Evolutionary conservation across 2,113 vertebrate species (phyloP).

Genomic region (Thamnaconus septentrionalis): DNA sequence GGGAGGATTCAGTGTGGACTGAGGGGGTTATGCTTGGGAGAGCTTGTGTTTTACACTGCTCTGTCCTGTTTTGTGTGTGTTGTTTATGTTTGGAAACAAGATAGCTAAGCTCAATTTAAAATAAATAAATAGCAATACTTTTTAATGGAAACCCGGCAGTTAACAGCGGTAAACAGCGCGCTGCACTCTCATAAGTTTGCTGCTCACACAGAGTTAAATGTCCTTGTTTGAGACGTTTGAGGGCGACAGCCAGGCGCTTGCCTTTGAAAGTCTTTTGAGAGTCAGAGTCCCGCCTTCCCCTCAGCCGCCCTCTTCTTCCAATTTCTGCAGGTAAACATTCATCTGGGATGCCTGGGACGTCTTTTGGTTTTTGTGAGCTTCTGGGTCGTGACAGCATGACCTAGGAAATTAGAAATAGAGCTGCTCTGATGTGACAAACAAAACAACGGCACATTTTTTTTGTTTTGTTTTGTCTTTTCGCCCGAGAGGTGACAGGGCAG

Average conservation of each 20-base stretch:
- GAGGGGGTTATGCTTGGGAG: too few relatives aligned
- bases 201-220: background rate
- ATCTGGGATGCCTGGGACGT: conserved; percentile 25
- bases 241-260: conserved; percentile 9
- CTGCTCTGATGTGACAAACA: conserved; percentile 37
- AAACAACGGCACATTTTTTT: conserved; percentile 50
- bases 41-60: too few relatives aligned
- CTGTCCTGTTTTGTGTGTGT: too few relatives aligned
- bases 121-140: too few relatives aligned
- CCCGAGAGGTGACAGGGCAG: conserved; percentile 55
- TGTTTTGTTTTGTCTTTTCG: conserved; percentile 35
- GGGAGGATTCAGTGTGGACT: too few relatives aligned
- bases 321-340: conserved; percentile 14
- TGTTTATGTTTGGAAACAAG: too few relatives aligned
- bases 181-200: background rate
- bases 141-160: too few relatives aligned
- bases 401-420: conserved; percentile 54
- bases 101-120: too few relatives aligned
- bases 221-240: conserved; percentile 20
- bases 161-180: too few relatives aligned
- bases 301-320: too few relatives aligned
- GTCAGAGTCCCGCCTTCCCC: too few relatives aligned
- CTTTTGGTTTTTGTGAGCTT: conserved; percentile 29
- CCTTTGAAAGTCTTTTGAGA: conserved; percentile 28
- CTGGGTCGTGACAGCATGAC: conserved; percentile 37